phyloP scores from a whole-genome alignment of 2,797 vertebrate species.

The Eospalax fontanierii region DNA sequence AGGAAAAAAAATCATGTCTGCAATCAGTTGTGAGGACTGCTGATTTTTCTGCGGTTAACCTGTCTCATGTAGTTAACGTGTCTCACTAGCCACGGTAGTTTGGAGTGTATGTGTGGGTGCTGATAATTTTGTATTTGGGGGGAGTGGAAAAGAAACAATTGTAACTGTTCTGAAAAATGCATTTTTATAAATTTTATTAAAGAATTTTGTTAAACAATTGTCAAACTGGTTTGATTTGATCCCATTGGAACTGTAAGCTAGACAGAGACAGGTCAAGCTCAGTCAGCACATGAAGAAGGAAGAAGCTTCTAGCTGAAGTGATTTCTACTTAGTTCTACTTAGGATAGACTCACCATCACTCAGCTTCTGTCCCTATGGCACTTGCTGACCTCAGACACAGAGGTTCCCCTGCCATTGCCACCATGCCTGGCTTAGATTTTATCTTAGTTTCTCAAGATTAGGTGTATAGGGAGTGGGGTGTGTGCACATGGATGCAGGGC shows the following conservation, averaged over 20 bases:
- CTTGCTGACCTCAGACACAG: no score
- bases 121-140: slow-evolving; percentile 81
- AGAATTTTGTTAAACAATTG: slow-evolving; percentile 83
- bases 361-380: neutral
- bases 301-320: neutral
- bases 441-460: no score
- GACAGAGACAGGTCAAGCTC: neutral
- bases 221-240: slow-evolving; percentile 67
- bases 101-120: slow-evolving; percentile 70
- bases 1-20: slow-evolving; percentile 33
- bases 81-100: slow-evolving; percentile 68
- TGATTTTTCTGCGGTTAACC: slow-evolving; percentile 65
- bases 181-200: slow-evolving; percentile 87
- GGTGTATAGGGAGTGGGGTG: no score
- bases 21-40: slow-evolving; percentile 64
- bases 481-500: neutral
- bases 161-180: slow-evolving; percentile 51
- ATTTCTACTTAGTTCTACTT: neutral
- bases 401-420: no score
- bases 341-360: neutral
- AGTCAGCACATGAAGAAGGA: neutral
- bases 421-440: no score
- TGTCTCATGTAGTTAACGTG: slow-evolving; percentile 51
- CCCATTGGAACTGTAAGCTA: neutral
- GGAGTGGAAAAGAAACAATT: slow-evolving; percentile 72